Percentiles rank a stretch among this genome's conserved stretches.
Conservation (phyloP, 1,140 invertebrate genomes). For the Zaprionus camerounensis region DNA sequence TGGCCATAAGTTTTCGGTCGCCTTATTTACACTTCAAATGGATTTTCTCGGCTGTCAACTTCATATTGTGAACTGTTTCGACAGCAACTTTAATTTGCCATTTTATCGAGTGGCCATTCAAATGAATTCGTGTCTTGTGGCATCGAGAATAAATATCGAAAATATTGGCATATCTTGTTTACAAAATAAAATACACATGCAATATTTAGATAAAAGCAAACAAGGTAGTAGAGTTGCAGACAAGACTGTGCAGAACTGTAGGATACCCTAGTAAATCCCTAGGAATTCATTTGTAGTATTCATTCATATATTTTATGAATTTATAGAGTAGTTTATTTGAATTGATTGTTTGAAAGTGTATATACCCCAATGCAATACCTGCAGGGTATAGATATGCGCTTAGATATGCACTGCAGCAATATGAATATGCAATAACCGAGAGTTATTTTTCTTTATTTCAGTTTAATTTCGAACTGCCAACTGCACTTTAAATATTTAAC, state of each 20-base stretch:
- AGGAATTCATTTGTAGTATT: background rate
- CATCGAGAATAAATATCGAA: slow-evolving; percentile 5
- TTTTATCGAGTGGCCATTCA: slow-evolving; percentile 42
- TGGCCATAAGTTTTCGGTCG: slow-evolving; percentile 41
- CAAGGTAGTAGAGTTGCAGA: background rate
- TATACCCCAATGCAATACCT: background rate
- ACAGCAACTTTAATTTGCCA: slow-evolving; percentile 32
- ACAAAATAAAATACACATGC: background rate
- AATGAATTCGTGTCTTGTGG: background rate
- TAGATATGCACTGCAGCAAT: background rate
- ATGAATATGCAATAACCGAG: slow-evolving; percentile 9
- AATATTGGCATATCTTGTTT: slow-evolving; percentile 2
- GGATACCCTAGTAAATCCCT: background rate
- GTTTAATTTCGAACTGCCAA: background rate
- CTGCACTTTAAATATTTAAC: slow-evolving; percentile 7
- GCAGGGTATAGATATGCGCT: background rate
- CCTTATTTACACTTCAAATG: slow-evolving; percentile 70
- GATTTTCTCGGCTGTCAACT: slow-evolving; percentile 43
- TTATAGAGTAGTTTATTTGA: background rate
- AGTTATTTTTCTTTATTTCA: background rate
- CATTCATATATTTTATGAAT: background rate
- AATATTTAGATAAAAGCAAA: background rate
- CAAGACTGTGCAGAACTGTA: background rate
- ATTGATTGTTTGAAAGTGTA: background rate
- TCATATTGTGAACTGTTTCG: slow-evolving; percentile 1